Evolutionary conservation across 2,888 invertebrate species (phyloP).

Genomic region (Orchesellides sinensis): DNA sequence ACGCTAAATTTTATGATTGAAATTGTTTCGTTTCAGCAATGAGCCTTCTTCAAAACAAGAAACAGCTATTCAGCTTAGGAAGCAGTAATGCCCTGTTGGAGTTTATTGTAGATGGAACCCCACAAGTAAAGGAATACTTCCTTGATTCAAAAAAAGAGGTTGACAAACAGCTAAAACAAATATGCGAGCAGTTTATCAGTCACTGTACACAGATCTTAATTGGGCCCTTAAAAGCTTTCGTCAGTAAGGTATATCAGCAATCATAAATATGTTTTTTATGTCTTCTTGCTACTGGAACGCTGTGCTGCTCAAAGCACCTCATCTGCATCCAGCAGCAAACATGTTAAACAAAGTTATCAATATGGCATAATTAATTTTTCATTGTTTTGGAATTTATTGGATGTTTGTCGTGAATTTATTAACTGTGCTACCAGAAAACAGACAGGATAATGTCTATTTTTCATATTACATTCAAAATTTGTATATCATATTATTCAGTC

Average conservation of each 20-base stretch:
- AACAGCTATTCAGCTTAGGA: conserved; percentile 90
- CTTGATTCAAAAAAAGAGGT: conserved; percentile 97
- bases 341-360: neutral
- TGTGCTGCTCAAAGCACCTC: neutral
- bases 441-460: neutral
- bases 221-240: conserved; percentile 85
- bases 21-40: conserved; percentile 78
- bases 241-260: conserved; percentile 82
- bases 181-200: conserved; percentile 92
- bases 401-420: conserved; percentile 18
- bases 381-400: conserved; percentile 16
- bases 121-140: conserved; percentile 93
- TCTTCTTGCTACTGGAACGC: neutral
- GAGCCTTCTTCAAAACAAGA: conserved; percentile 82
- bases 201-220: conserved; percentile 86
- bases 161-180: conserved; percentile 91
- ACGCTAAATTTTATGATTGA: neutral
- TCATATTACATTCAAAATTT: neutral
- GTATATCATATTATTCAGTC: conserved; percentile 18
- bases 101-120: conserved; percentile 94
- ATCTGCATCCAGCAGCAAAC: neutral
- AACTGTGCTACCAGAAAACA: too few relatives aligned
- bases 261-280: neutral
- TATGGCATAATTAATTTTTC: neutral
- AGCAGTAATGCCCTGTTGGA: conserved; percentile 95